Conservation (phyloP, 1,140 invertebrate genomes). For the Apis dorsata region DNA sequence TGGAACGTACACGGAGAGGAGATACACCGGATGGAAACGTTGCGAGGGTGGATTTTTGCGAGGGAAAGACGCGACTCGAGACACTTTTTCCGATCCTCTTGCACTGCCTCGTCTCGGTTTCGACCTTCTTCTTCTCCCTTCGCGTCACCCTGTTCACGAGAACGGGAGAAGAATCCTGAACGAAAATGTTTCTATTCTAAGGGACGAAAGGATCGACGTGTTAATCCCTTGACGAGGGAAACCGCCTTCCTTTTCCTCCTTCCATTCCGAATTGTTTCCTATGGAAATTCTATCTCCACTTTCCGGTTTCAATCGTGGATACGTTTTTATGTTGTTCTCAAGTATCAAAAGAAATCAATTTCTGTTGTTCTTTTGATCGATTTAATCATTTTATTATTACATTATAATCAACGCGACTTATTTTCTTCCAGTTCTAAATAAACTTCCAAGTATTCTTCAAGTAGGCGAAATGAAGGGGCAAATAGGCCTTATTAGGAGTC, state of each 20-base stretch:
- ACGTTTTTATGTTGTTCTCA: not conserved
- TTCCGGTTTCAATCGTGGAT: not conserved
- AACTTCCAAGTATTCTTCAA: too few relatives aligned
- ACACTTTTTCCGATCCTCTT: slow-evolving; percentile 50
- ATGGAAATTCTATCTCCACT: slow-evolving; percentile 49
- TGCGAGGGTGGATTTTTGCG: slow-evolving; percentile 18
- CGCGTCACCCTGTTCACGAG: slow-evolving; percentile 36
- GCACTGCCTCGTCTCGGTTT: not conserved
- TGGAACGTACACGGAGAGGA: slow-evolving; percentile 35
- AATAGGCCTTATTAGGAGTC: slow-evolving; percentile 39
- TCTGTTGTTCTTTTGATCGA: too few relatives aligned
- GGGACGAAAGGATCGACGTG: slow-evolving; percentile 35
- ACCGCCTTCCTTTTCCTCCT: slow-evolving; percentile 19
- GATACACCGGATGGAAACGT: slow-evolving; percentile 14
- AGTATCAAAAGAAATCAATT: not conserved
- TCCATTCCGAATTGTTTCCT: slow-evolving; percentile 41
- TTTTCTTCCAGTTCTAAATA: too few relatives aligned
- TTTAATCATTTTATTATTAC: too few relatives aligned
- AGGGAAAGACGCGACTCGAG: slow-evolving; percentile 57
- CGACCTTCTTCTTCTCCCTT: not conserved
- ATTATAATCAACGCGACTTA: too few relatives aligned
- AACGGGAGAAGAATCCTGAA: slow-evolving; percentile 33
- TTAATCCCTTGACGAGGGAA: slow-evolving; percentile 34
- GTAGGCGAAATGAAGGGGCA: not conserved
- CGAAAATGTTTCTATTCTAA: slow-evolving; percentile 59